A percentile compares a stretch with the other conserved stretches of the same genome.
Conservation (phyloP, 2,888 invertebrate genomes). For the Aricia artaxerxes region DNA sequence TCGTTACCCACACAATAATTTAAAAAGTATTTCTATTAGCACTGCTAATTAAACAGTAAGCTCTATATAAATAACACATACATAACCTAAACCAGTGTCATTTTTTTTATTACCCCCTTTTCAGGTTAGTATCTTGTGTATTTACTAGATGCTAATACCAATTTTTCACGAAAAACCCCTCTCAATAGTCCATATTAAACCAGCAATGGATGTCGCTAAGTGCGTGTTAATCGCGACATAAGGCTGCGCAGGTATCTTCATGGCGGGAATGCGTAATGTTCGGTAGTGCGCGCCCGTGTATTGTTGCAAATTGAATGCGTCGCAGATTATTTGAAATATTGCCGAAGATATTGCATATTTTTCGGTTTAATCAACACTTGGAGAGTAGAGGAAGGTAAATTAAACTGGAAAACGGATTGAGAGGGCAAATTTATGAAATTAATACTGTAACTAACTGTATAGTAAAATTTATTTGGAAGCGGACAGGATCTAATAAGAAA, state of each 20-base stretch:
- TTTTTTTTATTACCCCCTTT: too few species aligned
- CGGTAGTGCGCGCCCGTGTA: slow-evolving; percentile 74
- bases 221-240: slow-evolving; percentile 27
- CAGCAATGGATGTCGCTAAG: slow-evolving; percentile 41
- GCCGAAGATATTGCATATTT: slow-evolving; percentile 14
- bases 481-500: too few species aligned
- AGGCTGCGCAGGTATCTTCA: slow-evolving; percentile 57
- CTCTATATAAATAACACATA: too few species aligned
- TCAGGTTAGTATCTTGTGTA: neutral
- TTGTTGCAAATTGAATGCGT: slow-evolving; percentile 42
- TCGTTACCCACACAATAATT: too few species aligned
- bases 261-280: slow-evolving; percentile 74
- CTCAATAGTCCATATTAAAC: slow-evolving; percentile 4
- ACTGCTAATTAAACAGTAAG: too few species aligned
- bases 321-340: slow-evolving; percentile 16
- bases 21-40: too few species aligned
- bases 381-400: neutral
- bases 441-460: too few species aligned
- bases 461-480: too few species aligned
- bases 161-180: neutral
- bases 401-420: too few species aligned
- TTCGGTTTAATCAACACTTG: slow-evolving; percentile 11
- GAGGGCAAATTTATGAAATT: too few species aligned
- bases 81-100: too few species aligned
- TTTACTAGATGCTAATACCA: neutral